Evolutionary conservation across 1,140 invertebrate species (phyloP), one percentile per base, ranked within the genome.

Genomic region (Camponotus floridanus): DNA sequence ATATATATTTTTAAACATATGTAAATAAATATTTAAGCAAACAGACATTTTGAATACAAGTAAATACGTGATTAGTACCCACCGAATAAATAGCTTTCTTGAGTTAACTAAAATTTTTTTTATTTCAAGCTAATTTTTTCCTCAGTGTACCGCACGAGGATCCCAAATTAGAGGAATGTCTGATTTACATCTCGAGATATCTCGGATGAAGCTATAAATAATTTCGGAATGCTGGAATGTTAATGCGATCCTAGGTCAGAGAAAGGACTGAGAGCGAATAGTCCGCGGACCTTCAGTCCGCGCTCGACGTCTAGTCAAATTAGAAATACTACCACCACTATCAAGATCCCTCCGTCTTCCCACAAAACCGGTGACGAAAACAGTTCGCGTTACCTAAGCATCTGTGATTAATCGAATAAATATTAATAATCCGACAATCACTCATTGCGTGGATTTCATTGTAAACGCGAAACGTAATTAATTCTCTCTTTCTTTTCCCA

Each of bases 131-230:
- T n/a, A n/a, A n/a, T n/a, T n/a, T n/a, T n/a, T n/a, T n/a, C n/a
- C n/a, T n/a, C n/a, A n/a, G n/a, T n/a, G n/a, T n/a, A 70, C 51
- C 62, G 64, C 62, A 61, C 76, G 89, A 51, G 18, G 89, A 90
- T 90, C 86, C 87, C 91, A 93, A 93, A 93, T 94, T 94, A 93
- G 91, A 92, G 91, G 92, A 94, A 94, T 93, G 90, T 88, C 91
- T 93, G 92, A 92, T 93, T 93, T 93, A 92, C 92, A 93, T 94
- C 92, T 93, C 91, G 89, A 91, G 91, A 93, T 93, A 90, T 90
- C 91, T 91, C 91, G 92, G 89, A 93, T 94, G 92, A 93, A 93
- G 93, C 93, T 93, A 93, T 94, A 94, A 94, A 94, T 94, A 94
- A 94, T 94, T 93, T 93, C 85, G 86, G 90, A 51, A 51, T 91